Conservation (phyloP, 2,797 vertebrate genomes). For the Acestrorhynchus altus region DNA sequence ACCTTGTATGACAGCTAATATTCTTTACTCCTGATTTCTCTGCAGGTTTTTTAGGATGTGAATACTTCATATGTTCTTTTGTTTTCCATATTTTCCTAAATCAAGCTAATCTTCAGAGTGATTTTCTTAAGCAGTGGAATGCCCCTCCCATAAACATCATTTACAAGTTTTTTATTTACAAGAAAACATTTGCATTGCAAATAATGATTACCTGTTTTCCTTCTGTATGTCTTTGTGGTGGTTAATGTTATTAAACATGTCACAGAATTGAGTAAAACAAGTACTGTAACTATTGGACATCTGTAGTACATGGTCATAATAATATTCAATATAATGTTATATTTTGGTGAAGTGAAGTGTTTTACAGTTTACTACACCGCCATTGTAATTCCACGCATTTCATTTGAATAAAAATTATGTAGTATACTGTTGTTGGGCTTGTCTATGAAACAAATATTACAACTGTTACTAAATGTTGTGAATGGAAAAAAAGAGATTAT, state of each 20-base stretch:
- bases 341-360: background rate
- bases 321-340: background rate
- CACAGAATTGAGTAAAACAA: background rate
- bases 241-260: background rate
- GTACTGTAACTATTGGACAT: background rate
- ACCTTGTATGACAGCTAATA: constrained; percentile 17
- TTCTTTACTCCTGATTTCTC: background rate
- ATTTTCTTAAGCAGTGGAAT: constrained; percentile 28
- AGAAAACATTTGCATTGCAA: constrained; percentile 76
- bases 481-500: too few relatives aligned
- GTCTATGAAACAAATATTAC: background rate
- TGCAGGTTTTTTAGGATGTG: background rate
- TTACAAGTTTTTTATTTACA: constrained; percentile 37
- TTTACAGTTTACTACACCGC: too few relatives aligned
- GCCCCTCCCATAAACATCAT: constrained; percentile 29
- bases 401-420: background rate
- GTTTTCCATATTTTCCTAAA: constrained; percentile 32
- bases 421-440: background rate
- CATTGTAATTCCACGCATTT: too few relatives aligned
- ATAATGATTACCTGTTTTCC: constrained; percentile 62
- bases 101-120: background rate
- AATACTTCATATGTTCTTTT: background rate
- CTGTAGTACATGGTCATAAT: background rate
- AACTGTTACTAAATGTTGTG: too few relatives aligned
- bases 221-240: constrained; percentile 30